Conservation (phyloP, 1,140 invertebrate species). For the Microplitis demolitor region DNA sequence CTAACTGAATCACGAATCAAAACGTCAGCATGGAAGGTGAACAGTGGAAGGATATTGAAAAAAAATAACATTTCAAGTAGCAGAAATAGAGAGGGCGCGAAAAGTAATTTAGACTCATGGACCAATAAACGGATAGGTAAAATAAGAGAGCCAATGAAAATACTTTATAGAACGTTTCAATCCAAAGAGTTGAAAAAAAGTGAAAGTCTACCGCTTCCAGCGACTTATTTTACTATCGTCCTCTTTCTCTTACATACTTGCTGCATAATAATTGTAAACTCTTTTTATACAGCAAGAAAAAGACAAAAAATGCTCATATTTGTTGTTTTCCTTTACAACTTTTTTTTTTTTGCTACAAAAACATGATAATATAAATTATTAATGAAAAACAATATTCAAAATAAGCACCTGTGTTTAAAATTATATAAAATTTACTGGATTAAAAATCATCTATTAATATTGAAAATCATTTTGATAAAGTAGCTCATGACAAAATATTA, state of each 20-base stretch:
- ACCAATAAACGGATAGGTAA: constrained; percentile 4
- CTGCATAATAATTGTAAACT: not conserved
- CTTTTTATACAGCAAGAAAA: not conserved
- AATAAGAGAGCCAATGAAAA: constrained; percentile 32
- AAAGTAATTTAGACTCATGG: not conserved
- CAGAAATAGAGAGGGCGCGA: constrained; percentile 20
- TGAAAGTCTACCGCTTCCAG: constrained; percentile 49
- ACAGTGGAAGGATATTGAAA: constrained; percentile 11
- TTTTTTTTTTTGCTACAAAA: no score
- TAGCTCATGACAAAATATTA: no score
- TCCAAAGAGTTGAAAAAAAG: constrained; percentile 50
- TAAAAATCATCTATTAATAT: no score
- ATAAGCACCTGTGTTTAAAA: no score
- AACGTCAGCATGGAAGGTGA: not conserved
- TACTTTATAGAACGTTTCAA: constrained; percentile 24
- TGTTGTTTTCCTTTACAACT: no score
- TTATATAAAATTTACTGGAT: no score
- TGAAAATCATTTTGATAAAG: no score
- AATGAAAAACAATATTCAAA: no score
- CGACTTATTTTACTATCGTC: constrained; percentile 30
- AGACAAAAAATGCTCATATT: no score
- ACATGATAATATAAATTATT: no score
- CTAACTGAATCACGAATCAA: not conserved
- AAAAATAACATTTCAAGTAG: constrained; percentile 4
- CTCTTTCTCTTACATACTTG: constrained; percentile 16